A percentile compares a stretch with the other conserved stretches of the same genome.
Evolutionary conservation across 2,797 vertebrate species (phyloP).

Genomic region (Acomys russatus): DNA sequence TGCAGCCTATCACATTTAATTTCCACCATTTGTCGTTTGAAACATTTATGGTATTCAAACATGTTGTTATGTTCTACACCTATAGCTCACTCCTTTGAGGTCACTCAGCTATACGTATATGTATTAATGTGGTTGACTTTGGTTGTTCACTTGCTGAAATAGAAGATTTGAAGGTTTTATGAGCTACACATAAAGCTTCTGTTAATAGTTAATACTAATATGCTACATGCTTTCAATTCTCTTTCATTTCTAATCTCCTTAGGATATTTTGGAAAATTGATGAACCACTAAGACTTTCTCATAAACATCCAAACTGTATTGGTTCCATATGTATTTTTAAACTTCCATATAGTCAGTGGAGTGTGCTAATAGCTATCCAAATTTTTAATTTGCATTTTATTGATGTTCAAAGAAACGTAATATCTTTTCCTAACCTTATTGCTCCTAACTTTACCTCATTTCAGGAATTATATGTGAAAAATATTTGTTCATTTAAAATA

Average conservation of each 20-base stretch:
- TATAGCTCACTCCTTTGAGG: not conserved
- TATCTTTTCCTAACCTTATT: not conserved
- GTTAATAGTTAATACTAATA: not conserved
- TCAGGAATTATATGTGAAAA: not conserved
- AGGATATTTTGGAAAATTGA: not conserved
- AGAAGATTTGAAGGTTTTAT: not conserved
- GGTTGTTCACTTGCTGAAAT: not conserved
- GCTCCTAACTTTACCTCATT: not conserved
- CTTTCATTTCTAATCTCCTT: not conserved
- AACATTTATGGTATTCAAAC: not conserved
- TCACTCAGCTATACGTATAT: not conserved
- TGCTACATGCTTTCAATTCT: not conserved
- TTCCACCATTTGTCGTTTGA: not conserved
- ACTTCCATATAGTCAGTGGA: no score
- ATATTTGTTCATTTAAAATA: not conserved
- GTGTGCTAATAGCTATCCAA: not conserved
- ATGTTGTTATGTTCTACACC: not conserved
- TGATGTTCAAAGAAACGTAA: not conserved
- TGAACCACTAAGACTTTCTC: not conserved
- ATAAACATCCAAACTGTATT: not conserved
- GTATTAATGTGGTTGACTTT: not conserved
- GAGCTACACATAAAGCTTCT: not conserved
- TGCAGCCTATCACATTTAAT: not conserved
- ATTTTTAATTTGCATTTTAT: not conserved
- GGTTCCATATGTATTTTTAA: not conserved